These are phyloP conservation scores for Danaus melanippus DNA, from an alignment of 1,140 invertebrate genomes.

Conservation along the genomic window DNA sequence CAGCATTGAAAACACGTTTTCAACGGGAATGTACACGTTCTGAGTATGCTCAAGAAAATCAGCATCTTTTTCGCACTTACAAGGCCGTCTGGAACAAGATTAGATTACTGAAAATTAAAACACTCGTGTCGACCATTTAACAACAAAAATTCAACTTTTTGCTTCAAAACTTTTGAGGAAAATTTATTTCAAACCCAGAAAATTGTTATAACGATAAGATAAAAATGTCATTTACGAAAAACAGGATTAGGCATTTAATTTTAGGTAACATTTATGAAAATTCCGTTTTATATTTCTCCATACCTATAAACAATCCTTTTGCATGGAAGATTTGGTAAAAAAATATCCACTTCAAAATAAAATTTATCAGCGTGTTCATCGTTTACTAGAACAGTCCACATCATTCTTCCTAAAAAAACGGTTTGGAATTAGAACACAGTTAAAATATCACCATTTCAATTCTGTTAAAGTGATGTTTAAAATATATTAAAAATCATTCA, in stretches of 20 bases:
- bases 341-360: constrained; percentile 68
- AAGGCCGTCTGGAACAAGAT: constrained; percentile 49
- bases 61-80: constrained; percentile 66
- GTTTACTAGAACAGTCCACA: constrained; percentile 69
- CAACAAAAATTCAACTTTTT: constrained; percentile 15
- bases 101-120: constrained; percentile 16
- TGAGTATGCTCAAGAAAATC: constrained; percentile 67
- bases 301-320: constrained; percentile 69
- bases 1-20: constrained; percentile 70
- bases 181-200: constrained; percentile 38
- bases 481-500: background rate
- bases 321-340: constrained; percentile 53
- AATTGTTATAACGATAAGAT: constrained; percentile 31
- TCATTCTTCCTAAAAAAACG: constrained; percentile 62
- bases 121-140: constrained; percentile 16
- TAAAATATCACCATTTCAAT: background rate
- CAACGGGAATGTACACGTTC: constrained; percentile 70
- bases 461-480: background rate
- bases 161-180: constrained; percentile 24
- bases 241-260: constrained; percentile 33
- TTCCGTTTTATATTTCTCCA: constrained; percentile 5
- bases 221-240: constrained; percentile 38
- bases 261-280: constrained; percentile 13
- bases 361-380: constrained; percentile 59
- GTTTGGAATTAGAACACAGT: background rate